A percentile compares a stretch with the other conserved stretches of the same genome.
Conservation (phyloP, 2,888 invertebrate species). For the Chromoteleia sp. region DNA sequence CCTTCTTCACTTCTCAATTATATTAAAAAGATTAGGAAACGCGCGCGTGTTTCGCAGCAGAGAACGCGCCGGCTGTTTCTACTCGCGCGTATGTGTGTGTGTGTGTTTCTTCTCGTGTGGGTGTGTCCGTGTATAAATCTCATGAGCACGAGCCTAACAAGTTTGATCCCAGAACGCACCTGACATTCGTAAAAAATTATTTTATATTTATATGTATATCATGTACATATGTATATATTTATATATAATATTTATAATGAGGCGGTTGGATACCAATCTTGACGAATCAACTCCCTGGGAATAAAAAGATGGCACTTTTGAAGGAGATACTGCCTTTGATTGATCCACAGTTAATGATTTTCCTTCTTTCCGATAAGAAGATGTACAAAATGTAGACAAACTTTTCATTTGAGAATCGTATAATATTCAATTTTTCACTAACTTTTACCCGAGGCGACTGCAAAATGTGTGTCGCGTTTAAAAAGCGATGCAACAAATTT, state of each 20-base stretch:
- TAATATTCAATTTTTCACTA: no score
- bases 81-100: slow-evolving; percentile 16
- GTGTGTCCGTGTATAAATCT: slow-evolving; percentile 47
- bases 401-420: neutral
- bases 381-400: neutral
- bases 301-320: slow-evolving; percentile 70
- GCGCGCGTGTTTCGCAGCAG: slow-evolving; percentile 63
- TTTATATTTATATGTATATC: slow-evolving; percentile 67
- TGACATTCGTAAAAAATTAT: slow-evolving; percentile 73
- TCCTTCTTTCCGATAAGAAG: neutral
- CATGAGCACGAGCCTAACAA: slow-evolving; percentile 68
- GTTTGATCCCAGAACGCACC: slow-evolving; percentile 81
- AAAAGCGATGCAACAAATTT: no score
- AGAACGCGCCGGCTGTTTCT: slow-evolving; percentile 47
- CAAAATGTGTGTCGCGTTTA: no score
- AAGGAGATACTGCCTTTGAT: slow-evolving; percentile 60
- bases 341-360: slow-evolving; percentile 50
- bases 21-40: slow-evolving; percentile 67
- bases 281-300: slow-evolving; percentile 70
- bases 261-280: slow-evolving; percentile 71
- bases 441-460: no score
- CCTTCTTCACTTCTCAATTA: slow-evolving; percentile 50
- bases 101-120: slow-evolving; percentile 11
- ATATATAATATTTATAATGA: slow-evolving; percentile 70
- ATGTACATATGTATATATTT: slow-evolving; percentile 67